A percentile compares a stretch with the other conserved stretches of the same genome.
Evolutionary conservation across 2,113 vertebrate genomes (phyloP).

Genomic region (Takifugu bimaculatus): DNA sequence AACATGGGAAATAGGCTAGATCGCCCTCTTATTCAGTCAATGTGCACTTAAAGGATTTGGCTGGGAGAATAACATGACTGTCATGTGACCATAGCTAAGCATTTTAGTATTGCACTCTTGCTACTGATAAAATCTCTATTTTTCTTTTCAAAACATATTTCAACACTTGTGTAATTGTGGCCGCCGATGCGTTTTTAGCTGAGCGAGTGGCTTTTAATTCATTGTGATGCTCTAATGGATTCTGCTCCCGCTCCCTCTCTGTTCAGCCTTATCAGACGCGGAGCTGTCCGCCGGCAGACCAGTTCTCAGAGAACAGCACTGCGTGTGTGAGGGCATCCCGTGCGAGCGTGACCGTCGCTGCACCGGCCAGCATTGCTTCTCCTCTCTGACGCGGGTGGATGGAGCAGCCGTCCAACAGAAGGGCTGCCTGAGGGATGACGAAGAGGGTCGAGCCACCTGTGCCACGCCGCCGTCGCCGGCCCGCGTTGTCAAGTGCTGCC

Average conservation of each 20-base stretch:
- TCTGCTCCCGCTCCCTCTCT: conserved; percentile 39
- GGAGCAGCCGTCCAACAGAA: conserved; percentile 85
- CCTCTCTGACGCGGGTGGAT: conserved; percentile 84
- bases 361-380: conserved; percentile 90
- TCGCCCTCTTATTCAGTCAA: not conserved
- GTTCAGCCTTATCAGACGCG: conserved; percentile 74
- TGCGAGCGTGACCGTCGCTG: conserved; percentile 83
- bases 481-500: conserved; percentile 91
- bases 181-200: conserved; percentile 11
- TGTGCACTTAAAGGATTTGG: not conserved
- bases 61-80: not conserved
- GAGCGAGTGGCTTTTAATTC: conserved; percentile 61
- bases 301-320: conserved; percentile 79
- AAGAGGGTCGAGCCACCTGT: conserved; percentile 88
- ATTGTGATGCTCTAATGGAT: conserved; percentile 49
- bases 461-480: conserved; percentile 83
- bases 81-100: not conserved
- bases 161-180: not conserved
- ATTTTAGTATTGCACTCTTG: not conserved
- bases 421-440: conserved; percentile 92
- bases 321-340: conserved; percentile 85
- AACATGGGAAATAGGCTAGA: conserved; percentile 1
- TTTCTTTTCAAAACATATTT: not conserved
- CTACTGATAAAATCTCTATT: not conserved
- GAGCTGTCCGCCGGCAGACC: conserved; percentile 72